Base-by-base conservation (phyloP, 1,140 invertebrate genomes). In the Eumeta japonica region DNA sequence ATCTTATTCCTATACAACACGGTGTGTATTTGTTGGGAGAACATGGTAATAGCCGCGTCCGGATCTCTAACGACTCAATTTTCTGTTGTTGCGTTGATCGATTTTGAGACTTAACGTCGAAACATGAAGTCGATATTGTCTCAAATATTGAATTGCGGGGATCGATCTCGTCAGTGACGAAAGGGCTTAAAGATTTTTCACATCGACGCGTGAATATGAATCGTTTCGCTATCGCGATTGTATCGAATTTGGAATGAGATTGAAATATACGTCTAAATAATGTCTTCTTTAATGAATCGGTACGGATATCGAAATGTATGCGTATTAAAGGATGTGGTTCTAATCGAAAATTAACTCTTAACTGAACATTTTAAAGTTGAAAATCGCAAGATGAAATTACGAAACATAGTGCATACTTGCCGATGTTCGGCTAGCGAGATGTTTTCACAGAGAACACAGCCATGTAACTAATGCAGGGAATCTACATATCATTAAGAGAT, bases 401-500 rank as follows among this genome's bases (percentile, higher is more conserved):
- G 35, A 45, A 55, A 58, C n/a, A n/a, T n/a, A n/a, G n/a, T n/a
- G n/a, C n/a, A n/a, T n/a, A n/a, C n/a, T n/a, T n/a, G n/a, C n/a
- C n/a, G n/a, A n/a, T n/a, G n/a, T n/a, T n/a, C n/a, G n/a, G n/a
- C n/a, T 58, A 55, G 65, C 55, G 66, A 65, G 64, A 67, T 70
- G 66, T 71, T 74, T 73, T 61, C 59, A 65, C 59, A 46, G 57
- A 53, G 62, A 74, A 71, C 64, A 70, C 60, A 70, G 66, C 53
- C 70, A 70, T 74, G 70, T 74, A 71, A 71, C 66, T 74, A 74
- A 74, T 74, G 63, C 59, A 58, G 58, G 50, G 70, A 67, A 74
- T 74, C 66, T 71, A 74, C 68, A 74, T 74, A 74, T 74, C 68
- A 74, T 74, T 74, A 74, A 74, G 62, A 68, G 68, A 73, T 73